These are phyloP conservation scores for Schizothorax lantsangensis DNA, from an alignment of 2,797 vertebrate species.

Conservation along the genomic window DNA sequence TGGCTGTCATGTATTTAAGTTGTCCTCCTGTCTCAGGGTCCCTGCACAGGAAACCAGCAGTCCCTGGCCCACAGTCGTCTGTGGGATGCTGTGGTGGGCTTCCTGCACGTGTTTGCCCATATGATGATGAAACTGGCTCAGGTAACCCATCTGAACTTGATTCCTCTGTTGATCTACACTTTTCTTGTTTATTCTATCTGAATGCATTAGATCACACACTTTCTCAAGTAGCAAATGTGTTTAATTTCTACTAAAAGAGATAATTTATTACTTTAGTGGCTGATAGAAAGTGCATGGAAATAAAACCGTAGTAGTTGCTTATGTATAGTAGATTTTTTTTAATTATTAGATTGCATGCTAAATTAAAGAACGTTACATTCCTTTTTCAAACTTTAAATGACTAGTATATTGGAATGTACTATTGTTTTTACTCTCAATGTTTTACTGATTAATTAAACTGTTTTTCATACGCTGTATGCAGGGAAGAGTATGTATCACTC, in stretches of 20 bases:
- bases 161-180: not conserved
- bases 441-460: slow-evolving; percentile 77
- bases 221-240: not conserved
- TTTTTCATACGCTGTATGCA: slow-evolving; percentile 81
- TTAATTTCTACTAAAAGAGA: slow-evolving; percentile 32
- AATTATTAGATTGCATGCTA: slow-evolving; percentile 3
- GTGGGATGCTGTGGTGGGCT: slow-evolving; percentile 96
- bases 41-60: slow-evolving; percentile 96
- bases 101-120: slow-evolving; percentile 96
- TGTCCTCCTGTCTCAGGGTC: slow-evolving; percentile 76
- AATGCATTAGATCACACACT: slow-evolving; percentile 12
- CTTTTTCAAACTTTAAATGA: slow-evolving; percentile 8
- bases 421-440: slow-evolving; percentile 67
- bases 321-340: slow-evolving; percentile 10
- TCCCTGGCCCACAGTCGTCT: slow-evolving; percentile 94
- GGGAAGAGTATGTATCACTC: slow-evolving; percentile 85
- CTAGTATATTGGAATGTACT: slow-evolving; percentile 62
- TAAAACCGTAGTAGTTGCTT: slow-evolving; percentile 9
- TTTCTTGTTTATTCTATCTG: not conserved
- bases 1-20: not conserved
- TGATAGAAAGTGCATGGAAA: slow-evolving; percentile 31
- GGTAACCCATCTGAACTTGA: slow-evolving; percentile 72
- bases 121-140: slow-evolving; percentile 99
- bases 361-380: slow-evolving; percentile 47
- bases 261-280: slow-evolving; percentile 4